phyloP scores from a whole-genome alignment of 2,888 invertebrate species.

The Gymnosoma rotundatum region DNA sequence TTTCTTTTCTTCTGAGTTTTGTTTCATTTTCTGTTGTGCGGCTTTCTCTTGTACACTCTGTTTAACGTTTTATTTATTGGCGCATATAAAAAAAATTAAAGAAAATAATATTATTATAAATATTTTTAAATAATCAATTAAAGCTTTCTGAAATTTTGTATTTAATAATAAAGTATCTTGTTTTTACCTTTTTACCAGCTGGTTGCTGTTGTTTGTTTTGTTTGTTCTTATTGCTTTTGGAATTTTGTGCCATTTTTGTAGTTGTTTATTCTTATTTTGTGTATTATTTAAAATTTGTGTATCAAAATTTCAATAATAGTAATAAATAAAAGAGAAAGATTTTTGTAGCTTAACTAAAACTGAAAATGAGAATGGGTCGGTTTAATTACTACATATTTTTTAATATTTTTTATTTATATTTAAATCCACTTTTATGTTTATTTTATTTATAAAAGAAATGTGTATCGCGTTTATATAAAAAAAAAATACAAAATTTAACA shows the following conservation, averaged over 20 bases:
- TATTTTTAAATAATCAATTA: constrained; percentile 18
- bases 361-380: constrained; percentile 14
- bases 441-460: constrained; percentile 46
- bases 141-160: neutral
- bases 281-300: constrained; percentile 71
- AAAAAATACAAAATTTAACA: neutral
- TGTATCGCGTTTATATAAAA: constrained; percentile 23
- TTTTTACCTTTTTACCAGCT: constrained; percentile 79
- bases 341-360: constrained; percentile 53
- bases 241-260: constrained; percentile 80
- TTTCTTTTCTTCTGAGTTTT: constrained; percentile 75
- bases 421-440: neutral
- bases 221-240: constrained; percentile 81
- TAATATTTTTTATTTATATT: constrained; percentile 7
- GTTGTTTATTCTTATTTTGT: constrained; percentile 60
- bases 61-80: neutral
- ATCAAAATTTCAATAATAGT: constrained; percentile 71
- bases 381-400: neutral
- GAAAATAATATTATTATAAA: too few species aligned
- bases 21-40: constrained; percentile 79
- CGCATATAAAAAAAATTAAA: constrained; percentile 9
- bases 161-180: neutral
- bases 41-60: constrained; percentile 79
- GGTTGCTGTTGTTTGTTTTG: constrained; percentile 78
- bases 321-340: constrained; percentile 22